Evolutionary conservation across 2,113 vertebrate species (phyloP).

Genomic region (Sphyrna mokarran): DNA sequence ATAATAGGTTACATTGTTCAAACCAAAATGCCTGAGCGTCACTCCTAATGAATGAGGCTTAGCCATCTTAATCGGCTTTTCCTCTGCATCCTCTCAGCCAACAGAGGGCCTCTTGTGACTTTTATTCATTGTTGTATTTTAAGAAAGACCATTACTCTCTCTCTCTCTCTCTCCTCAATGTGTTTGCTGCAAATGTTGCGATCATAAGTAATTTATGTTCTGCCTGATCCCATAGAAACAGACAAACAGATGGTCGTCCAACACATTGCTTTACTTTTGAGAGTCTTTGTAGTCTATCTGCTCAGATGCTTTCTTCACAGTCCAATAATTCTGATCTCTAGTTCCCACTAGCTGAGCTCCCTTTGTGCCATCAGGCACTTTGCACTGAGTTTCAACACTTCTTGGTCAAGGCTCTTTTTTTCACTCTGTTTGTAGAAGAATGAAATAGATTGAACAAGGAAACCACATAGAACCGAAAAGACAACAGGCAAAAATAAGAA

Average conservation of each 20-base stretch:
- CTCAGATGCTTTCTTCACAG: conserved; percentile 22
- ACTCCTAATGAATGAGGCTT: neutral
- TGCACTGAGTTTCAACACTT: neutral
- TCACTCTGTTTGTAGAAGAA: neutral
- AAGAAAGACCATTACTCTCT: conserved; percentile 20
- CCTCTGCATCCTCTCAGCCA: conserved; percentile 6
- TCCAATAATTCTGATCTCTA: conserved; percentile 6
- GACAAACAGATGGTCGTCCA: conserved; percentile 16
- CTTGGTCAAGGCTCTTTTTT: neutral
- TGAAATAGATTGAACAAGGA: neutral
- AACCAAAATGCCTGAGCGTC: neutral
- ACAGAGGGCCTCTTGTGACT: neutral
- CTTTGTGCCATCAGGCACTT: neutral
- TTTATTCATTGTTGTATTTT: conserved; percentile 17
- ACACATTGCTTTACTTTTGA: conserved; percentile 1
- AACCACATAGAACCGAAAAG: neutral
- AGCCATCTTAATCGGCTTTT: neutral
- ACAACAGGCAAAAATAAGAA: neutral
- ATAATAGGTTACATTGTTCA: neutral
- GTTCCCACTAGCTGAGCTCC: neutral
- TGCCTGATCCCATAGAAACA: conserved; percentile 15
- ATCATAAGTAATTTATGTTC: conserved; percentile 28
- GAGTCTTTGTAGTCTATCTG: conserved; percentile 5
- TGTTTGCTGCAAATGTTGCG: neutral
- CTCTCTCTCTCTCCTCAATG: neutral